A percentile compares a stretch with the other conserved stretches of the same genome.
Evolutionary conservation across 37 sponge, comb jelly and placozoan species (phyloP).

Genomic region (Amphimedon queenslandica): DNA sequence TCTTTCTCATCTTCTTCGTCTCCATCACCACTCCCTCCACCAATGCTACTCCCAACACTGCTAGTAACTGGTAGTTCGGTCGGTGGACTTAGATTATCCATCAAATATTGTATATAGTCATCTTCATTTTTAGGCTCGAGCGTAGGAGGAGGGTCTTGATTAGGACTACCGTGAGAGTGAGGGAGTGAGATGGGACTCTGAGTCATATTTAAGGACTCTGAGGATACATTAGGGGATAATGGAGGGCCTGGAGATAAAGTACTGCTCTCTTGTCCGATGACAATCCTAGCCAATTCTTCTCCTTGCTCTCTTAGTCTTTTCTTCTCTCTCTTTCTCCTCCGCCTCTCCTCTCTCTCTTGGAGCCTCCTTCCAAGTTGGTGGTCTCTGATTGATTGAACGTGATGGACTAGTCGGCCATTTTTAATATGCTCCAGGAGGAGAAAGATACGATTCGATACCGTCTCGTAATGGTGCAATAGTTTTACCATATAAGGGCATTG

Average conservation of each 20-base stretch:
- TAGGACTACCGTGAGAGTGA: too few relatives aligned
- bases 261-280: neutral
- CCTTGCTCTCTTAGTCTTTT: neutral
- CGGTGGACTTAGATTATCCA: neutral
- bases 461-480: constrained; percentile 67
- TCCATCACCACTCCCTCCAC: neutral
- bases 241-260: neutral
- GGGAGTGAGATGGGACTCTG: too few relatives aligned
- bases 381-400: constrained; percentile 1
- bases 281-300: neutral
- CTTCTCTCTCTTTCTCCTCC: neutral
- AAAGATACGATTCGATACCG: constrained; percentile 53
- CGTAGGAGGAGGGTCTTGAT: too few relatives aligned
- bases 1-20: neutral
- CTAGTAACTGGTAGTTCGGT: neutral
- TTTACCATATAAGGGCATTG: constrained; percentile 77
- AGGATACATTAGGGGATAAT: neutral
- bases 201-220: too few relatives aligned
- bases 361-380: too few relatives aligned
- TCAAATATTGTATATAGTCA: neutral
- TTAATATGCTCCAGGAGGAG: constrained; percentile 70
- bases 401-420: constrained; percentile 46
- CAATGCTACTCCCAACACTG: neutral
- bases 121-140: too few relatives aligned
- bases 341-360: neutral